Base-by-base conservation (phyloP, 2,797 vertebrate species). In the Amblyopsis hoosieri region DNA sequence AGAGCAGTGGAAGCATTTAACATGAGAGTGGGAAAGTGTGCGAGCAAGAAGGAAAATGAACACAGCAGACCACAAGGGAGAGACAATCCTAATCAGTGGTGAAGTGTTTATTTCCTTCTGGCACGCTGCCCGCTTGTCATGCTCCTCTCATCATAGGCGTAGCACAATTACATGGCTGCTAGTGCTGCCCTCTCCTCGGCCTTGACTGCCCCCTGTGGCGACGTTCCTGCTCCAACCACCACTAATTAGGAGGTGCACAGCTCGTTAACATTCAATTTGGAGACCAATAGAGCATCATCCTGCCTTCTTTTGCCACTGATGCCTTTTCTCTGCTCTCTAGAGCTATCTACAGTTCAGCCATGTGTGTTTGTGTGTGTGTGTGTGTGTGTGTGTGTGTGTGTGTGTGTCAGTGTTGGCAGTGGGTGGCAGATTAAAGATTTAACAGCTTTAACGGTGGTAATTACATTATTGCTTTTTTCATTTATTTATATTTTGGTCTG, bases 221-320 rank as follows among this genome's bases (percentile, higher is more conserved):
- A 76, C 80, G 72, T 79, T 79, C 84, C 67, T 74, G 85, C 81
- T 85, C 89, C 68, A 82, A 84, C 87, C 85, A 55, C 68, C 75
- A 72, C 89, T 93, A 92, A 93, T 94, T 92, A 92, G 88, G 81
- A 90, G 89, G 83, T 83, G 76, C 84, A 63, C 85, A 89, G 91
- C 92, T 92, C 85, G 81, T 92, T 93, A 93, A 90, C 90, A 91
- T 93, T 92, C 87, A 93, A 90, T 93, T 91, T 91, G 78, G 89
- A 85, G 90, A 84, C 85, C 90, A 89, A 64, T 79, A 81, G 85
- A 91, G 88, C 89, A 71, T 77, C 54, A 3, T 71, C 4, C 58
- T 46, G 6, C 23, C 48, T 37, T 55, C 50, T 47, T 56, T 42
- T 12, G 47, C 66, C 69, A n/a, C 69, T 78, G 75, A 72, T 49